Base-by-base conservation (phyloP, 2,113 vertebrate genomes). In the Apeltes quadracus region DNA sequence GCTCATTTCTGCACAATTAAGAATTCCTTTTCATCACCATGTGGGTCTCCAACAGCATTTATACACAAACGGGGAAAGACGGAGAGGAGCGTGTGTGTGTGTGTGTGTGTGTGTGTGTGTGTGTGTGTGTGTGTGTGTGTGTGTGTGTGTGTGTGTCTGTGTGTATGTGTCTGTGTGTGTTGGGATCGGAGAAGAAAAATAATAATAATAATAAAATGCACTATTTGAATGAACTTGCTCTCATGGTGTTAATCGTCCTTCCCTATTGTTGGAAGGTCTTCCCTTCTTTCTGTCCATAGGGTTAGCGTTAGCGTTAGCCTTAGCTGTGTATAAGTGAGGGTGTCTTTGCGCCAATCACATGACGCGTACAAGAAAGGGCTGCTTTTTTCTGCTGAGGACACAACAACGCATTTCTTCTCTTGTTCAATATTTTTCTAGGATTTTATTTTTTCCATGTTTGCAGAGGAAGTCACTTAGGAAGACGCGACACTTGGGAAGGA, bases 21-120 rank as follows among this genome's bases (percentile, higher is more conserved):
- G 89, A 91, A 94, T 94, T 94, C 92, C 90, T 93, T 96, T 96
- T 96, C 93, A 96, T 96, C 93, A 87, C 88, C 84, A 89, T 93
- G 93, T 93, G 92, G 25, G 15, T 94, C 87, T 75, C 77, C 94
- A 93, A 85, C 80, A 81, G 85, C 81, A 78, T 78, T 89, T 74
- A 77, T 84, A 78, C 85, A 84, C 83, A 87, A 83, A 82, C 84
- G 72, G 64, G 74, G 63, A 84, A 43, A 62, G 83, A 69, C 67
- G 64, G 68, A 36, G 51, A 38, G 5, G 9, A 2, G 69, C 25
- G 66, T 56, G 73, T 64, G 38, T 61, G 50, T 68, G 68, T 29
- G 29, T 29, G 69, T 32, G 66, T 56, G 73, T 64, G 38, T 61
- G 51, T 68, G 68, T 34, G 32, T 61, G 51, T 61, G 68, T 75